Percentiles rank a stretch among this genome's conserved stretches.
Evolutionary conservation across 2,888 invertebrate species (phyloP).

Genomic region (Oeneis ivallda): DNA sequence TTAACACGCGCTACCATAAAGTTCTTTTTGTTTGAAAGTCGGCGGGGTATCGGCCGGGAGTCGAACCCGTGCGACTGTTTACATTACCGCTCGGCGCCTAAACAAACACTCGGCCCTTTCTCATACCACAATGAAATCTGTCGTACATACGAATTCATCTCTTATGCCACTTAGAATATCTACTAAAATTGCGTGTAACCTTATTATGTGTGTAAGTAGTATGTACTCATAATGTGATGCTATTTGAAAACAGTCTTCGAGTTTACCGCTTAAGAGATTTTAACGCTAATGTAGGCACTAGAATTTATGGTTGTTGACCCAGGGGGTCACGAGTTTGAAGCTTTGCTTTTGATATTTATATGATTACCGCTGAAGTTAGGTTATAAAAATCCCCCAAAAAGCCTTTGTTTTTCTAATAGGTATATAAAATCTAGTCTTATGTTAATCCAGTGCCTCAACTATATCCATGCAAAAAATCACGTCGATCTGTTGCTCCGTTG

Average conservation of each 20-base stretch:
- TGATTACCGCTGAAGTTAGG: too few relatives aligned
- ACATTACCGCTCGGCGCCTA: conserved; percentile 58
- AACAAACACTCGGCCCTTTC: conserved; percentile 56
- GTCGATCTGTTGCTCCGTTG: too few relatives aligned
- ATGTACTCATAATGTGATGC: not conserved
- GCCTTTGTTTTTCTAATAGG: too few relatives aligned
- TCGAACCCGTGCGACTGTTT: conserved; percentile 54
- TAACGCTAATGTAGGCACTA: conserved; percentile 19
- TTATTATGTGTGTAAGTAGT: not conserved
- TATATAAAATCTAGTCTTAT: too few relatives aligned
- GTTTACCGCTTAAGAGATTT: conserved; percentile 34
- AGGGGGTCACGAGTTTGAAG: too few relatives aligned
- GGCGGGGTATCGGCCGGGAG: conserved; percentile 48
- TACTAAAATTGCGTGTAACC: conserved; percentile 13
- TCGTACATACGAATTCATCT: conserved; percentile 19
- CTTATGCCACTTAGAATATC: conserved; percentile 23
- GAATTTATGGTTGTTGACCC: too few relatives aligned
- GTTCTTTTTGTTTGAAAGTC: conserved; percentile 49
- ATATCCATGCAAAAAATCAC: too few relatives aligned
- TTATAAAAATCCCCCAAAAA: too few relatives aligned
- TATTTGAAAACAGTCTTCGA: conserved; percentile 23
- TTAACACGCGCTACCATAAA: conserved; percentile 39
- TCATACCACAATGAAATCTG: conserved; percentile 4
- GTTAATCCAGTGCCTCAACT: too few relatives aligned
- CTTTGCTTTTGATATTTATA: too few relatives aligned